Evolutionary conservation across 2,113 vertebrate species (phyloP).

Genomic region (Rhea pennata): DNA sequence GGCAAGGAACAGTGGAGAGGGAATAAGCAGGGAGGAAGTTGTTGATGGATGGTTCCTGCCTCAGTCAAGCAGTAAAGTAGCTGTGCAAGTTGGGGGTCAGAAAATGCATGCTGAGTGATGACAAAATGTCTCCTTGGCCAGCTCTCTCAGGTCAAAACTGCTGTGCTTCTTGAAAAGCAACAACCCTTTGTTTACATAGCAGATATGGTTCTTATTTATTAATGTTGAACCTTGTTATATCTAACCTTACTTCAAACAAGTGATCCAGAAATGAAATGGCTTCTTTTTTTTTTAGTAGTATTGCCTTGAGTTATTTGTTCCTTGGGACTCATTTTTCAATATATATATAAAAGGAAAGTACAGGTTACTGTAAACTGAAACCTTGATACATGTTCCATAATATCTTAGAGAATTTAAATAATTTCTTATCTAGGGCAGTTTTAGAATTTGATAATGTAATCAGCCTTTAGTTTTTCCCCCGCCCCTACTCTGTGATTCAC

Average conservation of each 20-base stretch:
- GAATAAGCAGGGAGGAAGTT: neutral
- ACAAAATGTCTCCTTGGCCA: slow-evolving; percentile 20
- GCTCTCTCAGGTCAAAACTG: neutral
- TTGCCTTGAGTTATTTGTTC: fast-evolving
- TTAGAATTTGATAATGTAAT: slow-evolving; percentile 51
- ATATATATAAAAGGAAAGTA: neutral
- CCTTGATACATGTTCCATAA: neutral
- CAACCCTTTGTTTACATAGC: neutral
- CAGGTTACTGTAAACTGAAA: neutral
- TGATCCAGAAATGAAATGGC: neutral
- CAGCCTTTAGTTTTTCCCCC: slow-evolving; percentile 6
- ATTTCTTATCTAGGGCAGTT: neutral
- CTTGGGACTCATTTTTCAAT: neutral
- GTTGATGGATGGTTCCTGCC: neutral
- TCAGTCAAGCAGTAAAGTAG: neutral
- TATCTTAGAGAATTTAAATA: neutral
- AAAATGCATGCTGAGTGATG: neutral
- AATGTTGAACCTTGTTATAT: neutral
- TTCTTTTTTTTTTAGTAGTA: neutral
- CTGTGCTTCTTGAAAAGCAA: neutral
- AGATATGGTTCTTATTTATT: neutral
- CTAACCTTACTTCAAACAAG: neutral
- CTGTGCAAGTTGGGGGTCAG: neutral
- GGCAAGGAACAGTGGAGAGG: neutral
- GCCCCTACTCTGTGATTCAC: slow-evolving; percentile 25